phyloP scores from a whole-genome alignment of 2,797 vertebrate genomes.

The Heteromormyrus szaboi region DNA sequence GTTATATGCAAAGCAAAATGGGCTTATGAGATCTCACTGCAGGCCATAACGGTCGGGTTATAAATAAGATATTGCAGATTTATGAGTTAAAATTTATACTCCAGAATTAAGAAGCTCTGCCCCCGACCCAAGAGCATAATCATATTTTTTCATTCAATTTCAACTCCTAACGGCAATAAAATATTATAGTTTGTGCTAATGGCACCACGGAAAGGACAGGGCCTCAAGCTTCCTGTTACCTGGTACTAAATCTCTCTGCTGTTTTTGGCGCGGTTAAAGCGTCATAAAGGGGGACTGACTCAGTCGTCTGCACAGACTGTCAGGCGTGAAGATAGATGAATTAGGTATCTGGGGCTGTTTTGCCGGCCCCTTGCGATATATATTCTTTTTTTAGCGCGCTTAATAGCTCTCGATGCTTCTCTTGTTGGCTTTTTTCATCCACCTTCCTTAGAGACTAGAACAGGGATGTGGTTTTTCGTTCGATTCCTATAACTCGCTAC shows the following conservation, averaged over 20 bases:
- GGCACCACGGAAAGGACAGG: not conserved
- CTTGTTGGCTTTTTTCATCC: not conserved
- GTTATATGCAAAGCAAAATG: not conserved
- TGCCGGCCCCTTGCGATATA: not conserved
- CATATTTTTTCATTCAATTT: slow-evolving; percentile 11
- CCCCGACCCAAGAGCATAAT: not conserved
- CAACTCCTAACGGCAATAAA: not conserved
- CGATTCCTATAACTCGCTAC: not conserved
- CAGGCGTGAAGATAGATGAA: not conserved
- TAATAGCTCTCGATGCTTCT: not conserved
- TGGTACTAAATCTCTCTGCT: not conserved
- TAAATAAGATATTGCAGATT: not conserved
- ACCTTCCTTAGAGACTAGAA: not conserved
- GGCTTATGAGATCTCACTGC: not conserved
- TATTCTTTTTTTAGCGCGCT: not conserved
- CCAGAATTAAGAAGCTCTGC: not conserved
- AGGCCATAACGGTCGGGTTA: not conserved
- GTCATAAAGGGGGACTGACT: not conserved
- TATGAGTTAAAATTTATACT: slow-evolving; percentile 3
- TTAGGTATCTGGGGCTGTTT: not conserved
- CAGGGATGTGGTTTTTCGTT: not conserved
- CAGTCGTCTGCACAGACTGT: not conserved
- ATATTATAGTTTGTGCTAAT: not conserved
- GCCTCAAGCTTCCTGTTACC: not conserved
- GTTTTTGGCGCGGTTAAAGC: not conserved